phyloP scores from a whole-genome alignment of 2,888 invertebrate genomes.

The Andrena praecox region DNA sequence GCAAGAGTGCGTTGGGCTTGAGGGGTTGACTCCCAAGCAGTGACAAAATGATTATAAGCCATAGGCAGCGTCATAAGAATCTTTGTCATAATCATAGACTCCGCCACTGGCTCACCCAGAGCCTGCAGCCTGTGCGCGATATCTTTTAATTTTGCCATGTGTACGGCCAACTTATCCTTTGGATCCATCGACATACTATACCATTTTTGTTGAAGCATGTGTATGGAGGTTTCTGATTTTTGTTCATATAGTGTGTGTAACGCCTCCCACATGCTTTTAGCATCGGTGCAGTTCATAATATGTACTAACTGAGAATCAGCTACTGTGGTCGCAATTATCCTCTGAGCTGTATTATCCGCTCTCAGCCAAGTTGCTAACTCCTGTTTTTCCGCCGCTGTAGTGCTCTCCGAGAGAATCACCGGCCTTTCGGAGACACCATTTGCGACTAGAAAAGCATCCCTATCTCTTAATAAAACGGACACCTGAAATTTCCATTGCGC shows the following conservation, averaged over 20 bases:
- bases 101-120: slow-evolving; percentile 55
- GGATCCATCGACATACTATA: slow-evolving; percentile 50
- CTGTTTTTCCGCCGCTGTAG: not conserved
- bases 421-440: not conserved
- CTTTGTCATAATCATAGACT: slow-evolving; percentile 67
- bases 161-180: slow-evolving; percentile 14
- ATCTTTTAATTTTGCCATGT: slow-evolving; percentile 67
- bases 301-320: slow-evolving; percentile 64
- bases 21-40: slow-evolving; percentile 63
- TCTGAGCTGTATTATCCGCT: slow-evolving; percentile 67
- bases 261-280: slow-evolving; percentile 75
- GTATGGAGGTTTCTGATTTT: slow-evolving; percentile 71
- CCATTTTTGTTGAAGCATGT: slow-evolving; percentile 66
- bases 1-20: slow-evolving; percentile 37
- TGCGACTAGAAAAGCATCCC: not conserved
- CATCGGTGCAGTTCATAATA: slow-evolving; percentile 70
- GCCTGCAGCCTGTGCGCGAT: slow-evolving; percentile 54
- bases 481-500: slow-evolving; percentile 54
- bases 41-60: slow-evolving; percentile 64
- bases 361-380: slow-evolving; percentile 48
- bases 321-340: slow-evolving; percentile 67
- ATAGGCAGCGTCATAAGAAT: slow-evolving; percentile 64
- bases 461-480: not conserved
- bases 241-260: slow-evolving; percentile 72
- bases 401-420: not conserved